Percentiles rank a stretch among this genome's conserved stretches.
These are phyloP conservation scores for Buathra laborator DNA, from an alignment of 2,888 invertebrate species.

Conservation along the genomic window DNA sequence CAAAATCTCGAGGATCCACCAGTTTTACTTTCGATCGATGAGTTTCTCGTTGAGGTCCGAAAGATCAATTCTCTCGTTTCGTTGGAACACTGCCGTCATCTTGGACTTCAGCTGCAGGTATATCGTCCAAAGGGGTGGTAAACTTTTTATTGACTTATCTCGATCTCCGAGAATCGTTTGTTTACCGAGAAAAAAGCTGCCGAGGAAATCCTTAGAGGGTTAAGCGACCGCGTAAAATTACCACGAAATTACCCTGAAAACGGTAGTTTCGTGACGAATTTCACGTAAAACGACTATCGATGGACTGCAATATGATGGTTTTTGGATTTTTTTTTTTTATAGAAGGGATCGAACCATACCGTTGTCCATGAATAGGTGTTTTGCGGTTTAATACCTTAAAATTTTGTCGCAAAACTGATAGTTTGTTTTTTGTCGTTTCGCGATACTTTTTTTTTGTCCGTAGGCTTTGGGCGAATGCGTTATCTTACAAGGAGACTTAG, in stretches of 20 bases:
- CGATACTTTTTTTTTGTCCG: background rate
- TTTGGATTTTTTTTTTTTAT: too few relatives aligned
- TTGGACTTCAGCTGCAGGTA: constrained; percentile 83
- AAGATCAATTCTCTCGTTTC: constrained; percentile 83
- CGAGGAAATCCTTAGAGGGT: background rate
- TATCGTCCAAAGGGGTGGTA: background rate
- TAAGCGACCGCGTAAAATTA: background rate
- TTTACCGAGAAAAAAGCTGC: background rate
- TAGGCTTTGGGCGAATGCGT: constrained; percentile 88
- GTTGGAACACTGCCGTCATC: constrained; percentile 82
- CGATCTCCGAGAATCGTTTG: background rate
- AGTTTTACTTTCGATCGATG: constrained; percentile 80
- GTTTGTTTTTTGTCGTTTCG: background rate
- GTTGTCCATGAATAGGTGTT: background rate
- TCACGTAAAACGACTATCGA: too few relatives aligned
- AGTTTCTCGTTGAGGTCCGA: constrained; percentile 81
- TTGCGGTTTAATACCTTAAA: background rate
- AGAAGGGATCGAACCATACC: too few relatives aligned
- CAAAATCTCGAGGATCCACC: constrained; percentile 83
- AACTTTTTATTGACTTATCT: background rate
- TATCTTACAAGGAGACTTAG: constrained; percentile 87
- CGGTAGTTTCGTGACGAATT: background rate
- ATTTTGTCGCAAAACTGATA: background rate
- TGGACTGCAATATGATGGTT: too few relatives aligned
- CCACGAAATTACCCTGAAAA: too few relatives aligned